A percentile compares a stretch with the other conserved stretches of the same genome.
These are phyloP conservation scores for Apotomis betuletana DNA, from an alignment of 2,888 invertebrate species.

Conservation along the genomic window DNA sequence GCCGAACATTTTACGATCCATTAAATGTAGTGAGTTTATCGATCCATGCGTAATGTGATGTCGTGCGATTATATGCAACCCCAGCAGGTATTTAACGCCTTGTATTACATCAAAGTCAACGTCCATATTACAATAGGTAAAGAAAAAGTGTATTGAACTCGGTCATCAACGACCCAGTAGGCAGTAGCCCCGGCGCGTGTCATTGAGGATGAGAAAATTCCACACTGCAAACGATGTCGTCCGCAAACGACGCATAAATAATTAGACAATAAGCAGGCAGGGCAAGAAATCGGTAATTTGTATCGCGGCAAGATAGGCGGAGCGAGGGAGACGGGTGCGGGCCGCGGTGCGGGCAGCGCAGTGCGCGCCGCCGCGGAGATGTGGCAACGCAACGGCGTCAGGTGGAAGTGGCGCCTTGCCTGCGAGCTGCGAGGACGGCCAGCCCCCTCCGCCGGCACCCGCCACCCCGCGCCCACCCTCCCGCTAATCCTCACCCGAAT, in stretches of 20 bases:
- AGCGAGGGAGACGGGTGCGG: constrained; percentile 69
- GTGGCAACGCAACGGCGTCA: constrained; percentile 83
- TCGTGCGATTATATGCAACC: constrained; percentile 28
- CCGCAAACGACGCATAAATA: constrained; percentile 79
- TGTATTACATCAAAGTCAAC: constrained; percentile 34
- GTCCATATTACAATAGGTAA: constrained; percentile 28
- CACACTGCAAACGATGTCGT: constrained; percentile 71
- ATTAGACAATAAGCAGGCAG: constrained; percentile 82
- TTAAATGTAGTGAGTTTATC: constrained; percentile 1
- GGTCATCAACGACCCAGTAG: constrained; percentile 64
- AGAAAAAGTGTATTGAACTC: constrained; percentile 75
- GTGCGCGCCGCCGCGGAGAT: constrained; percentile 74
- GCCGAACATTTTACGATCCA: constrained; percentile 17
- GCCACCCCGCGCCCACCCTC: constrained; percentile 63
- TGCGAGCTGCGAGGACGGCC: constrained; percentile 68
- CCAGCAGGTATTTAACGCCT: constrained; percentile 9
- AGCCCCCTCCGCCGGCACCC: constrained; percentile 53
- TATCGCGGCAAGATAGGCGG: constrained; percentile 79
- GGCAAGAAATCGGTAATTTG: constrained; percentile 82
- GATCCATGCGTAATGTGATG: constrained; percentile 7
- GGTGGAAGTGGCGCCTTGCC: constrained; percentile 77
- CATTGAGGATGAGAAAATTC: constrained; percentile 70
- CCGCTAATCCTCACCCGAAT: constrained; percentile 80
- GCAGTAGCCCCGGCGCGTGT: constrained; percentile 73
- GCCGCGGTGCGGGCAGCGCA: constrained; percentile 67